Conservation (phyloP, 2,888 invertebrate genomes). For the Drosophila lacicola region DNA sequence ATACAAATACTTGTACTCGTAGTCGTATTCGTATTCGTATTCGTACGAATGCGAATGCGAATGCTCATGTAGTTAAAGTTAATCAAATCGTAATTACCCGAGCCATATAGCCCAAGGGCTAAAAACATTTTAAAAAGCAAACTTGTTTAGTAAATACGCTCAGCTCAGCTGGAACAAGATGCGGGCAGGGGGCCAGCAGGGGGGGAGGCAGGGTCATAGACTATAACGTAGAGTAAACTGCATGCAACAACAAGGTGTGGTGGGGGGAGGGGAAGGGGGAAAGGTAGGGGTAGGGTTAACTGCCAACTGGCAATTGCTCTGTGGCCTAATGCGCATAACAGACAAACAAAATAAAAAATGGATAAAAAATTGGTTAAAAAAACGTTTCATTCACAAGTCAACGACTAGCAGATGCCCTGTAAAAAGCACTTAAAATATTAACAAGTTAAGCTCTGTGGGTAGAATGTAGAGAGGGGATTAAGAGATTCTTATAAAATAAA, state of each 20-base stretch:
- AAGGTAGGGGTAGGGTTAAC: background rate
- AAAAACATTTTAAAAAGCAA: slow-evolving; percentile 83
- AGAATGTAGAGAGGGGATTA: background rate
- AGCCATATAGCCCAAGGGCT: slow-evolving; percentile 73
- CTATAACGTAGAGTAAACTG: slow-evolving; percentile 18
- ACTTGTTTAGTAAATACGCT: slow-evolving; percentile 81
- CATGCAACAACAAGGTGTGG: slow-evolving; percentile 27
- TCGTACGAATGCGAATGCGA: slow-evolving; percentile 47
- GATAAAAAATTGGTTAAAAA: background rate
- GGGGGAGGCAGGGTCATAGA: background rate
- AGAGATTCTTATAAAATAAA: background rate
- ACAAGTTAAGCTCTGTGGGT: background rate
- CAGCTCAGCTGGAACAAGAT: slow-evolving; percentile 5
- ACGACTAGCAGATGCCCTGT: slow-evolving; percentile 14
- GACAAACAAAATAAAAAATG: background rate
- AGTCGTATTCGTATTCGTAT: slow-evolving; percentile 15
- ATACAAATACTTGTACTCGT: slow-evolving; percentile 10
- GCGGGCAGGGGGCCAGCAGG: background rate
- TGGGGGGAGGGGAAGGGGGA: background rate
- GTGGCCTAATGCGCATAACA: slow-evolving; percentile 55
- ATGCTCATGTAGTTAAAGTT: slow-evolving; percentile 84
- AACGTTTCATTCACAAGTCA: background rate
- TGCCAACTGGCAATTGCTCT: slow-evolving; percentile 39
- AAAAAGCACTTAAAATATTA: background rate
- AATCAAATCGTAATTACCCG: slow-evolving; percentile 84